These are phyloP conservation scores for Cariama cristata DNA, from an alignment of 2,113 vertebrate genomes.

Conservation along the genomic window DNA sequence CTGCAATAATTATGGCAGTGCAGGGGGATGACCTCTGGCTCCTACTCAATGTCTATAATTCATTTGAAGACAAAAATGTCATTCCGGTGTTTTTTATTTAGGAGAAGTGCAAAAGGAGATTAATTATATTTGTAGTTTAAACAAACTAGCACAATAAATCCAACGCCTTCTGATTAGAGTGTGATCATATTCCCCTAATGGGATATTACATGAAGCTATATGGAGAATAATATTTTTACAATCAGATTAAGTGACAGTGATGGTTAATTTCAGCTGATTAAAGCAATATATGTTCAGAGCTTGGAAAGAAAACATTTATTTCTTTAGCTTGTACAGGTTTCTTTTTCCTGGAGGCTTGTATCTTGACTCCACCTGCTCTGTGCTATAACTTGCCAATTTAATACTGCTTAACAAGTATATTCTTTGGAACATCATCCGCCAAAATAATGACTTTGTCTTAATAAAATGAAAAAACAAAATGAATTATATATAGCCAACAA, in stretches of 20 bases:
- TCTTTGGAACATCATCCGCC: slow-evolving; percentile 40
- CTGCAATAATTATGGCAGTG: background rate
- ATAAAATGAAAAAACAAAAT: slow-evolving; percentile 62
- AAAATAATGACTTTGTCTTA: slow-evolving; percentile 49
- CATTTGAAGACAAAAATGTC: slow-evolving; percentile 14
- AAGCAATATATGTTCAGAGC: slow-evolving; percentile 45
- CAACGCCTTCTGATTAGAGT: slow-evolving; percentile 56
- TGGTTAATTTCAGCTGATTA: slow-evolving; percentile 73
- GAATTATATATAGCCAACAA: slow-evolving; percentile 53
- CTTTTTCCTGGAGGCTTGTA: slow-evolving; percentile 38
- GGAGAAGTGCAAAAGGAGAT: slow-evolving; percentile 40
- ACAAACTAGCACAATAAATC: slow-evolving; percentile 69
- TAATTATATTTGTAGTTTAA: slow-evolving; percentile 72
- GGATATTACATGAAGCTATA: slow-evolving; percentile 68
- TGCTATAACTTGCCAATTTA: slow-evolving; percentile 62
- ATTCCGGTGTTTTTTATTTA: slow-evolving; percentile 29
- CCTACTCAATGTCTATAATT: background rate
- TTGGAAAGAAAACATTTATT: slow-evolving; percentile 59
- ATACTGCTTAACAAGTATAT: slow-evolving; percentile 67
- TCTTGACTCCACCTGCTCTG: background rate
- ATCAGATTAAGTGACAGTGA: slow-evolving; percentile 69
- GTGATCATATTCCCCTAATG: slow-evolving; percentile 65
- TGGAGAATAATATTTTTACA: slow-evolving; percentile 71
- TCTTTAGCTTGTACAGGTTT: slow-evolving; percentile 33
- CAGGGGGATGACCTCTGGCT: background rate